These are phyloP conservation scores for Lithophane semibrunnea DNA, from an alignment of 2,888 invertebrate species.

Conservation along the genomic window DNA sequence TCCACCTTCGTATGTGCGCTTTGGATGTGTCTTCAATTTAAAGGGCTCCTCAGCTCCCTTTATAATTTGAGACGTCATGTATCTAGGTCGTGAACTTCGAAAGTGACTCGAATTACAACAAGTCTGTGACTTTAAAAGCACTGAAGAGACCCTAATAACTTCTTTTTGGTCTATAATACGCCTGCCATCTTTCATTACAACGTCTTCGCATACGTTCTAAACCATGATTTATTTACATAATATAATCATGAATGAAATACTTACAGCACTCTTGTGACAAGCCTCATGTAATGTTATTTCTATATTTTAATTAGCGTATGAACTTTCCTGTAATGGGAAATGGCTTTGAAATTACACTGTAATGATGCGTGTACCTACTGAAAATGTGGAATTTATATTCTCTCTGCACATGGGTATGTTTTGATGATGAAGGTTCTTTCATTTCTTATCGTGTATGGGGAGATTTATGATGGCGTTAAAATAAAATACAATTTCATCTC, in stretches of 20 bases:
- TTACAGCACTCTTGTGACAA: conserved; percentile 15
- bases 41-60: conserved; percentile 78
- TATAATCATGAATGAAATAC: conserved; percentile 12
- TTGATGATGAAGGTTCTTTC: conserved; percentile 80
- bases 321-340: conserved; percentile 34
- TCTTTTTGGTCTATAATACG: neutral
- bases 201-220: conserved; percentile 4
- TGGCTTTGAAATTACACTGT: conserved; percentile 34
- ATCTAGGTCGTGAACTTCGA: conserved; percentile 61
- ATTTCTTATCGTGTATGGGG: conserved; percentile 79
- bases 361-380: conserved; percentile 61
- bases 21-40: conserved; percentile 85
- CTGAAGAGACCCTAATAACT: neutral
- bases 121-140: neutral
- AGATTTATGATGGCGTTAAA: conserved; percentile 87
- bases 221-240: conserved; percentile 25
- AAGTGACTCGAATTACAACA: conserved; percentile 37
- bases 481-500: conserved; percentile 88
- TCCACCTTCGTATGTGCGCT: conserved; percentile 85
- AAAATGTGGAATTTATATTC: conserved; percentile 81
- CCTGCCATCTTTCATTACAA: neutral
- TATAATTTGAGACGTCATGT: conserved; percentile 75
- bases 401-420: conserved; percentile 71
- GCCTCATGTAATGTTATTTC: conserved; percentile 25
- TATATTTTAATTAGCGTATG: conserved; percentile 47